These are phyloP conservation scores for Drosophila baimaii DNA, from an alignment of 1,140 invertebrate species.

Conservation along the genomic window DNA sequence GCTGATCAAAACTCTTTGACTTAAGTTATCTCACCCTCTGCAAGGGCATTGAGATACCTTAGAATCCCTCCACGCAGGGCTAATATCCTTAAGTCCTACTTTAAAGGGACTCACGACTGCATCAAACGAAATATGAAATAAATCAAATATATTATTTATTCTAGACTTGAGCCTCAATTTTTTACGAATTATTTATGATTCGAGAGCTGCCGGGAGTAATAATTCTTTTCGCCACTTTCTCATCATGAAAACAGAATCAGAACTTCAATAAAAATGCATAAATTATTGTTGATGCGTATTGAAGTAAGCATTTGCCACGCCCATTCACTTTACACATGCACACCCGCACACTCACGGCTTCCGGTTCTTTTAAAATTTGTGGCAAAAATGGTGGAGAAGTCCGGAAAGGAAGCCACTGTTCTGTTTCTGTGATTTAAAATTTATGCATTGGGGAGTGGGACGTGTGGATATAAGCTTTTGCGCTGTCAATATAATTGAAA, in stretches of 20 bases:
- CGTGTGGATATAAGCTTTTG: conserved; percentile 16
- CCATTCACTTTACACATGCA: conserved; percentile 31
- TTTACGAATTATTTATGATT: conserved; percentile 35
- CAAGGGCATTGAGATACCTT: too few species aligned
- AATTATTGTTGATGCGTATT: conserved; percentile 54
- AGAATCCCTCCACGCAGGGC: background rate
- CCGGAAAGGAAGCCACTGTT: conserved; percentile 4
- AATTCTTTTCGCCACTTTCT: background rate
- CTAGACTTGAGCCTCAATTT: background rate
- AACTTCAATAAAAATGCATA: conserved; percentile 49
- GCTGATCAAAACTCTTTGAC: too few species aligned
- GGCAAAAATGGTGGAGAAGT: background rate
- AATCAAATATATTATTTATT: conserved; percentile 35
- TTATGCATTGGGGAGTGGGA: conserved; percentile 13
- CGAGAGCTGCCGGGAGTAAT: too few species aligned
- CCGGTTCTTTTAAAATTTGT: conserved; percentile 2
- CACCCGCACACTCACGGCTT: background rate
- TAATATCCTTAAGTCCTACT: background rate
- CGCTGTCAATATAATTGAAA: conserved; percentile 53
- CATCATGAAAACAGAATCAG: conserved; percentile 15
- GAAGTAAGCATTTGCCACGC: conserved; percentile 47
- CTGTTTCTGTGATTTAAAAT: conserved; percentile 37
- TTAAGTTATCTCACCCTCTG: too few species aligned
- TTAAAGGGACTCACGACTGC: background rate
- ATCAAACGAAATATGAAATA: conserved; percentile 19